Evolutionary conservation across 2,888 invertebrate genomes (phyloP), one percentile per base, ranked within the genome.

Genomic region (Pheosia tremula): DNA sequence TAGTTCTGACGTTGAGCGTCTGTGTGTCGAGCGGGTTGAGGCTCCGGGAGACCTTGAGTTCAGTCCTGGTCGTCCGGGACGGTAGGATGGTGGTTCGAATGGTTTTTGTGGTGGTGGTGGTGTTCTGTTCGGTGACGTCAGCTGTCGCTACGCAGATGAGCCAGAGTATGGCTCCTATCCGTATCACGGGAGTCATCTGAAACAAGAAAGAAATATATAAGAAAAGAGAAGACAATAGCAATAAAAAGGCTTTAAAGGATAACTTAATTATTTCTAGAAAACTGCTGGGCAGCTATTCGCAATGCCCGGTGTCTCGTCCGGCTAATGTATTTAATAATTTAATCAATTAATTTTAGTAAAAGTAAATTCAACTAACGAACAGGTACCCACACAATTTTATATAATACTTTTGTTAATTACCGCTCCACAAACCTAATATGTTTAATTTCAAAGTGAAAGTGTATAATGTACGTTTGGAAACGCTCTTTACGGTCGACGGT

Each of bases 11-110:
- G 78, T 96, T 96, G 53, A 97, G 88, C 47, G 97, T 96, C 81
- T 97, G 96, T 56, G 96, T 97, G 68, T 96, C 95, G 38, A 96
- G 96, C 0, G 97, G 97, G 83, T 96, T 95, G 13, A 97, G 92
- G 81, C 96, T 97, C 66, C 97, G 94, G 3, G 97, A 96, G 36
- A 97, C 97, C 83, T 97, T 96, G 54, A 97, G 90, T 83, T 97
- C 96, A 0, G 97, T 97, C 64, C 97, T 94, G 37, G 97, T 95
- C 54, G 96, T 94, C 61, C 96, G 91, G 5, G 96, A 95, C 2
- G 93, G 92, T 41, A 94, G 82, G 62, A 92, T 90, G 54, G 93
- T 91, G 56, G 92, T 91, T 62, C 93, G 86, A 41, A 93, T 85
- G 38, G 91, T 79, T 66, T 93, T 88, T 64, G 90, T 86, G 74